Conservation (phyloP, 2,888 invertebrate species). For the Abrostola triplasia region DNA sequence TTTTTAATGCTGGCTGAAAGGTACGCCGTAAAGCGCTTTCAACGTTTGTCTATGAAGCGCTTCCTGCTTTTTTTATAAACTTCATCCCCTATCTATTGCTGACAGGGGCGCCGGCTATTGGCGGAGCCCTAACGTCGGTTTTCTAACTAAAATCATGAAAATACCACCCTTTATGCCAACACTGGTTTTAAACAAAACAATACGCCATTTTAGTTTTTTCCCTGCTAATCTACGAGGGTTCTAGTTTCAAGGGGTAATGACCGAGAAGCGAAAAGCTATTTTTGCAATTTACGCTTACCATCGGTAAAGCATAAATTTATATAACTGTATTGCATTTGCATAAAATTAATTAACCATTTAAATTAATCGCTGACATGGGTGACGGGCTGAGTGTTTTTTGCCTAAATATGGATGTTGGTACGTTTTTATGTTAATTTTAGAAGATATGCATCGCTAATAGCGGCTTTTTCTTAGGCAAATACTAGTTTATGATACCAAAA, state of each 20-base stretch:
- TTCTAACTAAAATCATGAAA: constrained; percentile 79
- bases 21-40: constrained; percentile 33
- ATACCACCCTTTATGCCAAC: constrained; percentile 80
- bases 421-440: constrained; percentile 41
- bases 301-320: constrained; percentile 52
- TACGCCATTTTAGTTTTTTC: constrained; percentile 80
- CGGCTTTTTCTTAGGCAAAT: constrained; percentile 14
- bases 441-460: constrained; percentile 1
- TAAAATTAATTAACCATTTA: constrained; percentile 42
- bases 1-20: neutral
- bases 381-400: constrained; percentile 18
- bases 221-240: constrained; percentile 79
- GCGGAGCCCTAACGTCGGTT: constrained; percentile 70
- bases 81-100: constrained; percentile 81
- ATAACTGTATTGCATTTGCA: constrained; percentile 41
- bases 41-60: constrained; percentile 77
- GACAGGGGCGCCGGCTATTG: constrained; percentile 73
- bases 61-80: constrained; percentile 67
- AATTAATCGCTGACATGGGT: constrained; percentile 39
- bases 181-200: constrained; percentile 79
- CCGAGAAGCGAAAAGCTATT: constrained; percentile 66
- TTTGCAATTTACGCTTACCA: constrained; percentile 60
- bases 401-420: constrained; percentile 26
- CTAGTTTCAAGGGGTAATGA: constrained; percentile 75
- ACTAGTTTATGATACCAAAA: constrained; percentile 3